phyloP scores from a whole-genome alignment of 2,113 vertebrate genomes.

The Pseudolaguvia tuberculata region DNA sequence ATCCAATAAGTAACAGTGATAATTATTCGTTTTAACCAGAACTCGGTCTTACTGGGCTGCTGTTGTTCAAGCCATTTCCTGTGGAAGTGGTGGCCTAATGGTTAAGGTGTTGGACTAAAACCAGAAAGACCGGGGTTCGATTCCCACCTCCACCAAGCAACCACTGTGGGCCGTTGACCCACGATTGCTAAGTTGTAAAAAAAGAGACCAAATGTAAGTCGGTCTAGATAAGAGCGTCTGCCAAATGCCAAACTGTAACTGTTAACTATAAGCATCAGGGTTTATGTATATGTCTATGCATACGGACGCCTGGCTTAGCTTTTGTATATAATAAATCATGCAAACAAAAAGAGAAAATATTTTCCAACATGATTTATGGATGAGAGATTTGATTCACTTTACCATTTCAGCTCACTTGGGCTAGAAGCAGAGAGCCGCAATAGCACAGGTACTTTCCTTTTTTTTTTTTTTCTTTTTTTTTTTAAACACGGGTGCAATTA shows the following conservation, averaged over 20 bases:
- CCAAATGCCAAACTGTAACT: too few relatives aligned
- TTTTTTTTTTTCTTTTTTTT: too few relatives aligned
- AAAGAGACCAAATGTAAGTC: too few relatives aligned
- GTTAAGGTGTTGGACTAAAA: too few relatives aligned
- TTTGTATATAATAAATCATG: not conserved
- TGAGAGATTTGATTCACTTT: constrained; percentile 10
- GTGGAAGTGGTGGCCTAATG: too few relatives aligned
- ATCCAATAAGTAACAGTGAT: not conserved
- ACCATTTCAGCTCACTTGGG: constrained; percentile 9
- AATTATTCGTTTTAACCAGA: not conserved
- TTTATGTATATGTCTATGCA: not conserved
- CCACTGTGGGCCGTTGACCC: too few relatives aligned
- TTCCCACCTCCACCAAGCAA: too few relatives aligned
- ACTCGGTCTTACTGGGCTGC: constrained; percentile 2
- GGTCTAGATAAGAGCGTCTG: too few relatives aligned
- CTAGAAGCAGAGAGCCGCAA: not conserved
- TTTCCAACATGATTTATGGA: not conserved
- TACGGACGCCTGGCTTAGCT: not conserved
- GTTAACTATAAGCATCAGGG: too few relatives aligned
- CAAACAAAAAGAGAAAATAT: constrained; percentile 3
- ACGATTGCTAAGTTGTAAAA: too few relatives aligned
- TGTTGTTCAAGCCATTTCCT: too few relatives aligned
- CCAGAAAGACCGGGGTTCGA: too few relatives aligned
- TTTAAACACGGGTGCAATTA: not conserved
- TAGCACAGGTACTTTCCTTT: not conserved